Evolutionary conservation across 1,140 invertebrate species (phyloP).

Genomic region (Idris sp.): DNA sequence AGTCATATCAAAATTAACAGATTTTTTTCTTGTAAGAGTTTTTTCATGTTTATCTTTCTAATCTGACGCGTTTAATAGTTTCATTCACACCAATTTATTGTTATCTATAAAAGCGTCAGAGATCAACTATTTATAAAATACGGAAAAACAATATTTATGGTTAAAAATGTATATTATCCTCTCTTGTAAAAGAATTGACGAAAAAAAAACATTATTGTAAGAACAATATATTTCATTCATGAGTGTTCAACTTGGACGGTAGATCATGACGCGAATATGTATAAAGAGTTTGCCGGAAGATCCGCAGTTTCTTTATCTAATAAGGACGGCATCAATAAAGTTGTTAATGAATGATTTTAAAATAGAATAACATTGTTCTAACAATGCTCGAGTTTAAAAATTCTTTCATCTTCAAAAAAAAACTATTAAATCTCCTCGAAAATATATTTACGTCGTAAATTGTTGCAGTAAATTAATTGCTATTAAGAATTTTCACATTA

Average conservation of each 20-base stretch:
- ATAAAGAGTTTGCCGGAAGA: constrained; percentile 17
- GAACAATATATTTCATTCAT: constrained; percentile 49
- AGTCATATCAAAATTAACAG: no score
- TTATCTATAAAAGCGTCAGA: neutral
- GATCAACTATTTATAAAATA: neutral
- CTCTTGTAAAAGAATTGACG: constrained; percentile 2
- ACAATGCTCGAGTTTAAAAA: no score
- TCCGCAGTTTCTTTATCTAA: constrained; percentile 49
- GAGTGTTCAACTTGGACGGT: constrained; percentile 10
- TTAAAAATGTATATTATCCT: constrained; percentile 27
- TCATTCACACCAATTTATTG: constrained; percentile 1
- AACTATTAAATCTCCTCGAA: no score
- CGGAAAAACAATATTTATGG: neutral
- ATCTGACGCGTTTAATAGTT: neutral
- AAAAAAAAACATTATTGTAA: constrained; percentile 14
- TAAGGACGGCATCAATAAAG: constrained; percentile 45
- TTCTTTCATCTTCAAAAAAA: no score
- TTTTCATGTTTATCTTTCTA: no score
- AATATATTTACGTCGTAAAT: no score
- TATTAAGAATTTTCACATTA: no score
- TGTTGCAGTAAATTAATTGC: no score
- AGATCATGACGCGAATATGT: constrained; percentile 10
- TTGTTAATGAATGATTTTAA: constrained; percentile 12
- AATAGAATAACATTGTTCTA: no score
- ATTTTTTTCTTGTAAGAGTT: no score